Conservation (phyloP, 2,113 vertebrate genomes). For the Clarias macrocephalus region DNA sequence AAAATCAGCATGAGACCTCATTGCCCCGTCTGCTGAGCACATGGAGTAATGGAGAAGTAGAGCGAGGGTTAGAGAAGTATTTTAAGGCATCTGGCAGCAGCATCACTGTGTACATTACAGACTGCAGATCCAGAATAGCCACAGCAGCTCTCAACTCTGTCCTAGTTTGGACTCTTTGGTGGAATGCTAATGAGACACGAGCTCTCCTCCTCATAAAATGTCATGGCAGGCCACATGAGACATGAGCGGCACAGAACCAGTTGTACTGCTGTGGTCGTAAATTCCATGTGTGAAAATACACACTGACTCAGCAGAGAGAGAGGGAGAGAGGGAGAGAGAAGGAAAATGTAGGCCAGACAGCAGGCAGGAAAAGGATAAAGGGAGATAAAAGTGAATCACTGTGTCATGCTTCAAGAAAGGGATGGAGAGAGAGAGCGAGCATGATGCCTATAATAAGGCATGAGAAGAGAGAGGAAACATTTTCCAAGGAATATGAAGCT, state of each 20-base stretch:
- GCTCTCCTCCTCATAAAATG: conserved; percentile 44
- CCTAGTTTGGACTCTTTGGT: conserved; percentile 50
- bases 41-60: conserved; percentile 15
- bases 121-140: conserved; percentile 50
- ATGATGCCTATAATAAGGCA: conserved; percentile 27
- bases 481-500: background rate
- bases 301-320: conserved; percentile 46
- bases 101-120: conserved; percentile 49
- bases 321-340: background rate
- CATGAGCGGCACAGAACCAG: conserved; percentile 29
- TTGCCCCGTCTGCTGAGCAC: conserved; percentile 36
- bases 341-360: conserved; percentile 9
- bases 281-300: conserved; percentile 50
- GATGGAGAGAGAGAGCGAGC: conserved; percentile 12
- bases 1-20: conserved; percentile 27
- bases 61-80: conserved; percentile 20
- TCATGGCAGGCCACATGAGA: conserved; percentile 25
- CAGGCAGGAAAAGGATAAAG: conserved; percentile 8
- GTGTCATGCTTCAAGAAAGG: conserved; percentile 34
- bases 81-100: conserved; percentile 49
- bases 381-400: conserved; percentile 41
- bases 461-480: background rate
- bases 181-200: conserved; percentile 42
- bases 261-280: conserved; percentile 27
- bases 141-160: conserved; percentile 37